phyloP scores from a whole-genome alignment of 1,140 invertebrate species.

The Teleopsis dalmanni region DNA sequence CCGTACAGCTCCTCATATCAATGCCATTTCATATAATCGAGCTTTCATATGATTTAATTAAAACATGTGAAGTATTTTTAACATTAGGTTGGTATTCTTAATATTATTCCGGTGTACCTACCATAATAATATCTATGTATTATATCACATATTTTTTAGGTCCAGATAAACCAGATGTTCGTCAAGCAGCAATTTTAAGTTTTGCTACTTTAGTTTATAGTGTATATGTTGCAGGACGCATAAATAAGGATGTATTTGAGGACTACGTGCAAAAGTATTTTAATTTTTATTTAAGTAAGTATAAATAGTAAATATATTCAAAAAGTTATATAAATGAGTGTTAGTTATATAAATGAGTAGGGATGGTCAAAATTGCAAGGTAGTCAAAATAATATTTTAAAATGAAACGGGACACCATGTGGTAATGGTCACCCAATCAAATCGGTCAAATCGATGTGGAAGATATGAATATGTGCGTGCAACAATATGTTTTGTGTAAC shows the following conservation, averaged over 20 bases:
- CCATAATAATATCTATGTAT: background rate
- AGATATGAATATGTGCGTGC: no score
- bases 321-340: no score
- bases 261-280: constrained; percentile 62
- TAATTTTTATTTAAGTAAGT: constrained; percentile 37
- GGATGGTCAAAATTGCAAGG: no score
- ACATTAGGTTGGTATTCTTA: constrained; percentile 33
- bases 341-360: no score
- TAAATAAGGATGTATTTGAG: constrained; percentile 58
- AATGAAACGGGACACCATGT: no score
- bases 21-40: constrained; percentile 54
- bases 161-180: constrained; percentile 48
- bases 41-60: constrained; percentile 49
- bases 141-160: constrained; percentile 12
- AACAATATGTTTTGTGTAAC: no score
- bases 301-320: no score
- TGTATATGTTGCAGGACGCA: constrained; percentile 49
- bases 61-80: constrained; percentile 48
- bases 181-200: constrained; percentile 58
- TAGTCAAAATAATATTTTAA: no score
- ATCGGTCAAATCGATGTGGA: no score
- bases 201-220: constrained; percentile 63
- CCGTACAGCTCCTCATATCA: constrained; percentile 49
- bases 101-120: background rate
- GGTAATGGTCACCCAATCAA: no score